These are phyloP conservation scores for Malacosoma neustria DNA, from an alignment of 2,888 invertebrate species.

Conservation along the genomic window DNA sequence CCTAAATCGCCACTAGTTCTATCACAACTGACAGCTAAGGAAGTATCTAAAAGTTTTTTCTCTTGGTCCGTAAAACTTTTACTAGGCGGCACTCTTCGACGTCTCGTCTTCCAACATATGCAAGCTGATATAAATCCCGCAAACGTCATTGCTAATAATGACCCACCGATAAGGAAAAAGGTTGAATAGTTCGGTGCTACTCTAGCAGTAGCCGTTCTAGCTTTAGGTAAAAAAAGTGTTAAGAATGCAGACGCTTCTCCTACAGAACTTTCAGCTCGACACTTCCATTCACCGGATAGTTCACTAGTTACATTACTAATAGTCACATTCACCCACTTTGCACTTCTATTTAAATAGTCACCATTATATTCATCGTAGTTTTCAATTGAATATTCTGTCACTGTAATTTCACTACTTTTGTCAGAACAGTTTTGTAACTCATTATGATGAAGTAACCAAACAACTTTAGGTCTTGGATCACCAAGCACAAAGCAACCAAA, in stretches of 20 bases:
- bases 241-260: constrained; percentile 77
- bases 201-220: constrained; percentile 84
- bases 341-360: constrained; percentile 60
- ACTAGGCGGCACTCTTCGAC: constrained; percentile 79
- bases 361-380: constrained; percentile 51
- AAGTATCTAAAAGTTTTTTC: constrained; percentile 88
- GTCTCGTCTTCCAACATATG: constrained; percentile 78
- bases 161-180: constrained; percentile 81
- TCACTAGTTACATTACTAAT: constrained; percentile 87
- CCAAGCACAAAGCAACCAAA: constrained; percentile 87
- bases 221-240: constrained; percentile 62
- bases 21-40: constrained; percentile 77
- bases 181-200: constrained; percentile 83
- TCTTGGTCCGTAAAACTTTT: constrained; percentile 91
- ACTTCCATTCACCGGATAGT: constrained; percentile 90
- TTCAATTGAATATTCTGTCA: constrained; percentile 38
- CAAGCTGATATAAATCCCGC: constrained; percentile 72
- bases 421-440: constrained; percentile 44
- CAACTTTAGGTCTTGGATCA: constrained; percentile 86
- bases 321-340: constrained; percentile 86
- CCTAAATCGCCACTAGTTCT: constrained; percentile 79
- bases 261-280: constrained; percentile 81
- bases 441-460: constrained; percentile 84
- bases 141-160: constrained; percentile 79
- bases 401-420: constrained; percentile 42